A percentile compares a stretch with the other conserved stretches of the same genome.
These are phyloP conservation scores for Nothobranchius kuhntae DNA, from an alignment of 2,113 vertebrate species.

Conservation along the genomic window DNA sequence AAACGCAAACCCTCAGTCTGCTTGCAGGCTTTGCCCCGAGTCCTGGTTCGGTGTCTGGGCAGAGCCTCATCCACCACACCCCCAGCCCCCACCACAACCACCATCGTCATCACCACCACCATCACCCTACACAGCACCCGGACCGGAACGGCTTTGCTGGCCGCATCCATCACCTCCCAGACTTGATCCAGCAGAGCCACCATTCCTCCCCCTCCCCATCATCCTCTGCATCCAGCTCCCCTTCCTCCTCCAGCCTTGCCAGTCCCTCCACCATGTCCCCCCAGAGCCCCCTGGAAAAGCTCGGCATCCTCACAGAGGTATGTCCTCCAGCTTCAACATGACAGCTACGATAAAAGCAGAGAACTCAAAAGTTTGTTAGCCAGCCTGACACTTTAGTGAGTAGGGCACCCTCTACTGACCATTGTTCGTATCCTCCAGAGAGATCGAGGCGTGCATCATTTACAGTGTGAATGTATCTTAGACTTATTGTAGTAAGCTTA, in stretches of 20 bases:
- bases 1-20: slow-evolving; percentile 43
- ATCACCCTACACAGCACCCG: slow-evolving; percentile 76
- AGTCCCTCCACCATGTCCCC: slow-evolving; percentile 95
- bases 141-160: slow-evolving; percentile 97
- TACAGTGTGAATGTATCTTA: not conserved
- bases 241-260: slow-evolving; percentile 95
- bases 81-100: slow-evolving; percentile 71
- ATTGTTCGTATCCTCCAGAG: not conserved
- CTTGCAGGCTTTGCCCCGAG: slow-evolving; percentile 58
- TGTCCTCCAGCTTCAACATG: slow-evolving; percentile 71
- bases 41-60: slow-evolving; percentile 39
- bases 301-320: slow-evolving; percentile 93
- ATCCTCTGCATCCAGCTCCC: slow-evolving; percentile 85
- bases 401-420: slow-evolving; percentile 30
- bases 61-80: slow-evolving; percentile 46
- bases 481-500: too few species aligned
- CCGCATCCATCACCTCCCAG: slow-evolving; percentile 98
- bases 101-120: slow-evolving; percentile 61
- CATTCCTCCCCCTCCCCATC: slow-evolving; percentile 89
- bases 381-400: too few species aligned
- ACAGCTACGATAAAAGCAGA: not conserved
- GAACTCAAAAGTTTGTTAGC: too few species aligned
- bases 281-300: slow-evolving; percentile 96
- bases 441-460: not conserved
- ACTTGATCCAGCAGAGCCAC: slow-evolving; percentile 99